A percentile compares a stretch with the other conserved stretches of the same genome.
Conservation (phyloP, 2,113 vertebrate species). For the Syngnathoides biaculeatus region DNA sequence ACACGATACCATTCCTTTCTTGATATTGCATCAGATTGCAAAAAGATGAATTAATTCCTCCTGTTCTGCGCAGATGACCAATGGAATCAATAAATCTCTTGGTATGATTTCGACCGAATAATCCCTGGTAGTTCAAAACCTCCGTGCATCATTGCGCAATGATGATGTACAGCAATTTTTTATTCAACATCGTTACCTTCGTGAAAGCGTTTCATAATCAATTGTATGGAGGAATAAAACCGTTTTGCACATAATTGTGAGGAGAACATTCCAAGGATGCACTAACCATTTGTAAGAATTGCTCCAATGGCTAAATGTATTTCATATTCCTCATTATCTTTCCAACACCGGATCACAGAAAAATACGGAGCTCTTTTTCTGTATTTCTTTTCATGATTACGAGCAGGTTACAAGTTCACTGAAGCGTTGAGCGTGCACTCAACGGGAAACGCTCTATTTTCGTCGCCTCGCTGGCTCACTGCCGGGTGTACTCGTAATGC, state of each 20-base stretch:
- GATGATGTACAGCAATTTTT: too few relatives aligned
- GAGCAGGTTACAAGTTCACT: constrained; percentile 1
- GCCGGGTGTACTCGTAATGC: background rate
- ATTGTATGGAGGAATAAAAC: background rate
- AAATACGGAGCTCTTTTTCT: background rate
- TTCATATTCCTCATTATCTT: background rate
- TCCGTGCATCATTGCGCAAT: background rate
- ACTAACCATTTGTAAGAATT: background rate
- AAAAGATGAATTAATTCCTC: background rate
- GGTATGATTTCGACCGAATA: too few relatives aligned
- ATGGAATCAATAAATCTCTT: too few relatives aligned
- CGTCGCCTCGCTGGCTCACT: background rate
- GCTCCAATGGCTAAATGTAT: background rate
- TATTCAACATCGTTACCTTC: background rate
- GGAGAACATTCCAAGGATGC: background rate
- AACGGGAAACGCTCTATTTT: background rate
- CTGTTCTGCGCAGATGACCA: too few relatives aligned
- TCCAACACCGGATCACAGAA: background rate
- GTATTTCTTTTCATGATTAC: background rate
- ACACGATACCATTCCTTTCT: too few relatives aligned
- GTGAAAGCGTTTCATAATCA: background rate
- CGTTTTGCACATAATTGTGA: background rate
- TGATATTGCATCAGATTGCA: background rate
- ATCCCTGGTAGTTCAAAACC: too few relatives aligned
- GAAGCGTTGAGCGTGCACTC: background rate